phyloP scores from a whole-genome alignment of 2,888 invertebrate species.

The Sarcophaga rosellei region DNA sequence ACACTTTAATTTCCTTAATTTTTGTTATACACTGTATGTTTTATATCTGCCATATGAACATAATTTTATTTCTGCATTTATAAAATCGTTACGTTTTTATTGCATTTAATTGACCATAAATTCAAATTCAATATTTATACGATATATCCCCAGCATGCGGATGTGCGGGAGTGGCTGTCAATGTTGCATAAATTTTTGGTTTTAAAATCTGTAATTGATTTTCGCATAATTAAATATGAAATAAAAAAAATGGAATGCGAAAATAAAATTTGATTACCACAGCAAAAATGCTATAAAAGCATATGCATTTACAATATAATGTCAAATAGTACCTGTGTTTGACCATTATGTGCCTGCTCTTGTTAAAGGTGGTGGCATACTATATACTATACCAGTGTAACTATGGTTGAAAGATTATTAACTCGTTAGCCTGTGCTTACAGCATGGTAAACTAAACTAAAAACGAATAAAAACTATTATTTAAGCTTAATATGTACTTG shows the following conservation, averaged over 20 bases:
- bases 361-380: background rate
- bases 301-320: background rate
- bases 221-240: conserved; percentile 46
- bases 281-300: conserved; percentile 4
- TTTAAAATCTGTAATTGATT: conserved; percentile 40
- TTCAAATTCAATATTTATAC: conserved; percentile 34
- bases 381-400: no score
- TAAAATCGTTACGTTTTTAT: conserved; percentile 30
- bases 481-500: no score
- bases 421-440: no score
- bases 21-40: background rate
- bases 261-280: conserved; percentile 9
- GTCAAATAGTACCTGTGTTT: background rate
- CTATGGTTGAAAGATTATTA: no score
- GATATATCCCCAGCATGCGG: background rate
- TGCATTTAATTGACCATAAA: conserved; percentile 47
- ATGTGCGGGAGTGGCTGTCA: background rate
- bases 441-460: no score
- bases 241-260: background rate
- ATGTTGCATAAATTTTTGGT: conserved; percentile 26
- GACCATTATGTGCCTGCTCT: background rate
- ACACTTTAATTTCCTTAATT: background rate
- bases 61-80: background rate
- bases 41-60: background rate
- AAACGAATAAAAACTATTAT: no score